A percentile compares a stretch with the other conserved stretches of the same genome.
These are phyloP conservation scores for Cheilosia variabilis DNA, from an alignment of 2,888 invertebrate species.

Conservation along the genomic window DNA sequence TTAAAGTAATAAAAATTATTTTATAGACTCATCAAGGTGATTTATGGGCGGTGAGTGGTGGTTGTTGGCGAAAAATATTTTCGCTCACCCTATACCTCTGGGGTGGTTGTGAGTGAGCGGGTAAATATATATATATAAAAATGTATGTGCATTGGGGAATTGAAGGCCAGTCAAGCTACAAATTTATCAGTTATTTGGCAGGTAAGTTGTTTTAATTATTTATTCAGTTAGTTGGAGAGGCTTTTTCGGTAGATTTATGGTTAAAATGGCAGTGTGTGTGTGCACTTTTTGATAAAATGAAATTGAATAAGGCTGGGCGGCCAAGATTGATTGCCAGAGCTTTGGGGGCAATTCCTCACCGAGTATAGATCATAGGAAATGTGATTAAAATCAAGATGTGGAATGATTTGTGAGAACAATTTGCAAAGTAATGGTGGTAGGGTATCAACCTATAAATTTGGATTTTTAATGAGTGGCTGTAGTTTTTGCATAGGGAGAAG, in stretches of 20 bases:
- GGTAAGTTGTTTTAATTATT: slow-evolving; percentile 73
- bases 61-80: slow-evolving; percentile 4
- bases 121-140: neutral
- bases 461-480: too few relatives aligned
- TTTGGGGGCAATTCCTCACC: slow-evolving; percentile 53
- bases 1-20: slow-evolving; percentile 75
- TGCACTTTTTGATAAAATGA: slow-evolving; percentile 65
- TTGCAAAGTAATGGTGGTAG: neutral
- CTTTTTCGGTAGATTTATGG: slow-evolving; percentile 61
- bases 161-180: slow-evolving; percentile 37
- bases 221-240: slow-evolving; percentile 70
- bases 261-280: slow-evolving; percentile 40
- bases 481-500: too few relatives aligned
- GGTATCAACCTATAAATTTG: too few relatives aligned
- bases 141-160: slow-evolving; percentile 9
- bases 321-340: slow-evolving; percentile 62
- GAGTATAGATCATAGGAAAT: slow-evolving; percentile 59
- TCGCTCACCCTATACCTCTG: neutral
- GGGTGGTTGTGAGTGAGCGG: slow-evolving; percentile 2
- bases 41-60: slow-evolving; percentile 55
- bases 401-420: slow-evolving; percentile 41
- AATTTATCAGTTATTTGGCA: slow-evolving; percentile 69
- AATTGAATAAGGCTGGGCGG: slow-evolving; percentile 47
- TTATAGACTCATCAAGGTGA: slow-evolving; percentile 75
- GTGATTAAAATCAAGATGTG: slow-evolving; percentile 64